Evolutionary conservation across 2,113 vertebrate species (phyloP).

Genomic region (Tretioscincus oriximinensis): DNA sequence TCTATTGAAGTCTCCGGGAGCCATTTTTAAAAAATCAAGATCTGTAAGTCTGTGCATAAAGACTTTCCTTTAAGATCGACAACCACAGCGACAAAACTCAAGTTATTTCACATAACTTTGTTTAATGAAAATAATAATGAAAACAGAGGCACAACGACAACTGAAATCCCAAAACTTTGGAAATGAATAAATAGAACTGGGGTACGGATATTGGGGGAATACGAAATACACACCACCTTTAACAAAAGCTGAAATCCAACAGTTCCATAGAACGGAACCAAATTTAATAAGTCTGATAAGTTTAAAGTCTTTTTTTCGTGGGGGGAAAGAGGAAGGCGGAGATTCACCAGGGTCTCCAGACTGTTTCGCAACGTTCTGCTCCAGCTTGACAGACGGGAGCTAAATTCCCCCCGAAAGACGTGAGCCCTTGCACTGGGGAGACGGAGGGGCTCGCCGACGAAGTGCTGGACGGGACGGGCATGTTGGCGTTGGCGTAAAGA

Average conservation of each 20-base stretch:
- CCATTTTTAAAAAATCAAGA: neutral
- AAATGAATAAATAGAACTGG: constrained; percentile 72
- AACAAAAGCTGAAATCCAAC: constrained; percentile 37
- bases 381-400: constrained; percentile 75
- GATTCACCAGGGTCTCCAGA: constrained; percentile 90
- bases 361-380: constrained; percentile 80
- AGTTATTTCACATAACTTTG: constrained; percentile 73
- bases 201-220: no score
- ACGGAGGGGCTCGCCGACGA: constrained; percentile 45
- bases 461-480: constrained; percentile 69
- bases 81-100: constrained; percentile 74
- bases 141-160: constrained; percentile 78
- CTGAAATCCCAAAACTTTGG: constrained; percentile 81
- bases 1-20: neutral
- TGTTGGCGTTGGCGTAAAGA: constrained; percentile 76
- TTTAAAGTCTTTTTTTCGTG: neutral
- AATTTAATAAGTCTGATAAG: neutral
- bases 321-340: rapidly evolving
- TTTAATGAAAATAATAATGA: constrained; percentile 46
- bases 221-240: neutral
- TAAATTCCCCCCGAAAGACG: constrained; percentile 75
- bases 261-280: constrained; percentile 90
- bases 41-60: neutral
- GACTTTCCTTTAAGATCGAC: constrained; percentile 67
- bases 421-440: constrained; percentile 88